Conservation (phyloP, 92 coral and sea anemone genomes). For the Actinostola sp. region DNA sequence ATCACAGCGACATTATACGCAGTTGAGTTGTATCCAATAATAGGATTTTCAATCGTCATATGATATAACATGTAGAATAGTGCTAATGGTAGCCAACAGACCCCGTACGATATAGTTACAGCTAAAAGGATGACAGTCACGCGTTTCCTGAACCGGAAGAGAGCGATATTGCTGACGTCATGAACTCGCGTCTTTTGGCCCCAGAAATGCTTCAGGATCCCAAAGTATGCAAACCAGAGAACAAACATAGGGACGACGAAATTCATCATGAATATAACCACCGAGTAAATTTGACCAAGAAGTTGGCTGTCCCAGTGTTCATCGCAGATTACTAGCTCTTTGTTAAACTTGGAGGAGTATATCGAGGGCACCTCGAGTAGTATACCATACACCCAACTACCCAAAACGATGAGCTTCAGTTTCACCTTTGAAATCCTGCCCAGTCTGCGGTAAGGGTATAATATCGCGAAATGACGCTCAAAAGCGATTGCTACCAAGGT, state of each 20-base stretch:
- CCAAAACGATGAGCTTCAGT: constrained; percentile 2
- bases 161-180: constrained; percentile 28
- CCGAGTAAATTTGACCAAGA: constrained; percentile 26
- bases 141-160: constrained; percentile 30
- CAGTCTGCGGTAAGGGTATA: constrained; percentile 33
- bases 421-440: constrained; percentile 29
- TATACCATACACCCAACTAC: constrained; percentile 34
- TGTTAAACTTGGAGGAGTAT: constrained; percentile 33
- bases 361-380: constrained; percentile 26
- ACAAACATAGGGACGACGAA: constrained; percentile 27
- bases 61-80: constrained; percentile 39
- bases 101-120: constrained; percentile 24
- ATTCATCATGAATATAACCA: constrained; percentile 9
- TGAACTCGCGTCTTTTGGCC: background rate
- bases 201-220: constrained; percentile 46
- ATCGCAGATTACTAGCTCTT: constrained; percentile 25
- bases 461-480: constrained; percentile 36
- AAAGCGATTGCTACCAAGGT: constrained; percentile 46
- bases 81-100: constrained; percentile 39
- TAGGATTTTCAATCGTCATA: constrained; percentile 1
- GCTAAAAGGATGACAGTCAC: constrained; percentile 31
- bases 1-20: constrained; percentile 35
- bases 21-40: constrained; percentile 28
- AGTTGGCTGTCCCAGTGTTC: constrained; percentile 24
- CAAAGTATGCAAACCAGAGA: constrained; percentile 20